Percentiles rank a stretch among this genome's conserved stretches.
phyloP scores from a whole-genome alignment of 2,113 vertebrate species.

The Trinectes maculatus region DNA sequence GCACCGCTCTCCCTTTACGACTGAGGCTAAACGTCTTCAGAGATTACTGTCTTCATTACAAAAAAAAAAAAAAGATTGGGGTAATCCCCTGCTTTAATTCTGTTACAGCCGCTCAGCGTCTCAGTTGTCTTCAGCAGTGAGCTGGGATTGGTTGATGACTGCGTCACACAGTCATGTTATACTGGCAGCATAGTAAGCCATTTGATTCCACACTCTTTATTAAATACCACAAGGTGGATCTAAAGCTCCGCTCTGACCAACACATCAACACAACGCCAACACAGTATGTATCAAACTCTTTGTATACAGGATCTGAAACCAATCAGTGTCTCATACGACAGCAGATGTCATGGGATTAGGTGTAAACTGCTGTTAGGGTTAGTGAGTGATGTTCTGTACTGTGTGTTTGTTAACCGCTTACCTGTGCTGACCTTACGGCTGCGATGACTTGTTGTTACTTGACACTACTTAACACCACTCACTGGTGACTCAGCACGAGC shows the following conservation, averaged over 20 bases:
- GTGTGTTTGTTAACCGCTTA: conserved; percentile 45
- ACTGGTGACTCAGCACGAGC: conserved; percentile 49
- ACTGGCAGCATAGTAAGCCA: conserved; percentile 2
- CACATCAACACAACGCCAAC: background rate
- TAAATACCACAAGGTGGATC: background rate
- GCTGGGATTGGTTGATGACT: conserved; percentile 33
- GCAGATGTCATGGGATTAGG: conserved; percentile 10
- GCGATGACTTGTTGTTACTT: conserved; percentile 58
- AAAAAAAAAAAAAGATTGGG: conserved; percentile 65
- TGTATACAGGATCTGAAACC: no score
- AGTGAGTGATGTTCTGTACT: conserved; percentile 17
- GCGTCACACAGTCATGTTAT: background rate
- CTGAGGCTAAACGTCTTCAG: conserved; percentile 42
- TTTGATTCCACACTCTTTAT: conserved; percentile 6
- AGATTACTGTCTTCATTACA: conserved; percentile 70
- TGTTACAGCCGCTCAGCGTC: conserved; percentile 44
- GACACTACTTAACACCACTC: conserved; percentile 50
- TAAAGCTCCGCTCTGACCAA: background rate
- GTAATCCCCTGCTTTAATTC: conserved; percentile 66
- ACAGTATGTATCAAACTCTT: no score
- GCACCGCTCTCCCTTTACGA: conserved; percentile 30
- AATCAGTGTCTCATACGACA: no score
- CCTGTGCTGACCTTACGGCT: conserved; percentile 32
- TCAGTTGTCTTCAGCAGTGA: conserved; percentile 34
- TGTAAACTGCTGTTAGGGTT: conserved; percentile 21